Evolutionary conservation across 2,113 vertebrate genomes (phyloP), one percentile per base, ranked within the genome.

Genomic region (Lepus timidus): DNA sequence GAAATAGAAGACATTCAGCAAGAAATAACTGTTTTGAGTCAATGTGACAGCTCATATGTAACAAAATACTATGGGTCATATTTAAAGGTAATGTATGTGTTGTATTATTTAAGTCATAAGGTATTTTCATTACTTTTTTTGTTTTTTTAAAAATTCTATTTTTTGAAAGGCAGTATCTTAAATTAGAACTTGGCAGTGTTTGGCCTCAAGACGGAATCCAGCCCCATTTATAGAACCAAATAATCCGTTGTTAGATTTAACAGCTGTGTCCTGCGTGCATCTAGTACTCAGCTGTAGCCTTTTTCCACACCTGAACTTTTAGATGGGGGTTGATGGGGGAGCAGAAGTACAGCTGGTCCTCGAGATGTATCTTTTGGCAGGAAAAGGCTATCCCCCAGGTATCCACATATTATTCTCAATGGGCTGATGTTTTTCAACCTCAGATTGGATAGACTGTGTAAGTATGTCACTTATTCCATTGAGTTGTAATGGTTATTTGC

Each of bases 1-100:
- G 99, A 99, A 98, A 99, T 99, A 95, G 99, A 99, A 97, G 99
- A 99, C 97, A 99, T 99, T 96, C 99, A 99, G 97, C 99, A 99
- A 98, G 99, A 99, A 98, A 99, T 99, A 97, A 99, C 99, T 14
- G 99, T 99, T 62, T 97, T 99, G 95, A 99, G 99, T 97, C 99
- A 99, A 97, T 99, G 99, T 36, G 99, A 99, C 98, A 99, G 99
- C 88, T 99, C 99, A 10, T 99, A 99, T 82, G 99, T 99, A 97
- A 99, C 99, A 90, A 99, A 99, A 97, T 99, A 99, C 98, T 99
- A 98, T 5, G 99, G 99, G 96, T 99, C 99, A 19, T 99, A 99
- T 97, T 98, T 99, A 97, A 99, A 99, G 99, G 99, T 99, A 99
- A 97, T 17, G 39, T 93, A 67, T 91, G 36, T n/a, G 67, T 52